A percentile compares a stretch with the other conserved stretches of the same genome.
Conservation (phyloP, 2,113 vertebrate genomes). For the Clarias batrachus region DNA sequence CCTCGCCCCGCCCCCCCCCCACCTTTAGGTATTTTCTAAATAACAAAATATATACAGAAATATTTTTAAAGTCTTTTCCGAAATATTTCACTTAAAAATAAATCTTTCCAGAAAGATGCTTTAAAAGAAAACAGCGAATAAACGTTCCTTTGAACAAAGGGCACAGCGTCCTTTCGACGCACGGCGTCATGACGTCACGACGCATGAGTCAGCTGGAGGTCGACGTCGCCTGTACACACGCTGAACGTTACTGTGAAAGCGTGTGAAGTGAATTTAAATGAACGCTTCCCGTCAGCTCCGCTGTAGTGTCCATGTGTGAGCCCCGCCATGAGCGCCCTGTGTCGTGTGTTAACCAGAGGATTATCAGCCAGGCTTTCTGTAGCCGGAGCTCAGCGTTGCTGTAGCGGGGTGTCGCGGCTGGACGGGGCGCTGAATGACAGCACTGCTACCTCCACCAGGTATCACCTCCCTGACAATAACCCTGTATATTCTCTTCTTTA, state of each 20-base stretch:
- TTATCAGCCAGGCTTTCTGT: conserved; percentile 49
- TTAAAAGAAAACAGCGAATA: background rate
- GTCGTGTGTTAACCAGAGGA: conserved; percentile 65
- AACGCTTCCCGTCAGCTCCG: background rate
- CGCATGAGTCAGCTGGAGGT: background rate
- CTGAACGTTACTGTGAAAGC: conserved; percentile 5
- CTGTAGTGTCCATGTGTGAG: background rate
- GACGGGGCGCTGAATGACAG: conserved; percentile 19
- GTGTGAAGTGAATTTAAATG: background rate
- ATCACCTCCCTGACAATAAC: background rate
- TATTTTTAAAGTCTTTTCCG: no score
- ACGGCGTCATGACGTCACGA: conserved; percentile 40
- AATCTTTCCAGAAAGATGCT: no score
- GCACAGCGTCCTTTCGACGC: background rate
- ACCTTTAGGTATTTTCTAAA: no score
- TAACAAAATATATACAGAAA: no score
- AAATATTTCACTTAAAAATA: no score
- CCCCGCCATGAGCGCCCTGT: conserved; percentile 67
- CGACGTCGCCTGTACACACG: background rate
- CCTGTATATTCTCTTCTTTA: no score
- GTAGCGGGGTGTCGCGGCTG: conserved; percentile 43
- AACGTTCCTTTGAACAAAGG: background rate
- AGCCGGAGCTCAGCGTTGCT: conserved; percentile 51
- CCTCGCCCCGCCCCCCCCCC: no score
- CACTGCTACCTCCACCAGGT: conserved; percentile 36